Base-by-base conservation (phyloP, 2,888 invertebrate genomes). In the Rotaria magnacalcarata region DNA sequence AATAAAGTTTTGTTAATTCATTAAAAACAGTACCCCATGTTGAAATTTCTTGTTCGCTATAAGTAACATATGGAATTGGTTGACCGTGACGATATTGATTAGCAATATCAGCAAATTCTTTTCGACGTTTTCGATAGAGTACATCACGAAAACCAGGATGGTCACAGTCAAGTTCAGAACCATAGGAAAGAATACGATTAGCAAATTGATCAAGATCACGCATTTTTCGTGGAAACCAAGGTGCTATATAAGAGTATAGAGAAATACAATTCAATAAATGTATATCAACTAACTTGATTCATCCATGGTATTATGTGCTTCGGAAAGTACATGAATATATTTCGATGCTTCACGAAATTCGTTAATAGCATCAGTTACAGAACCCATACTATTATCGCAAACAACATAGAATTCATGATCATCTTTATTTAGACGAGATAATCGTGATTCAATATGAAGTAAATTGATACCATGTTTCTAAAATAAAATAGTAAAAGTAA, bases 151-250 rank as follows among this genome's bases (percentile, higher is more conserved):
- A 98, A 8, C 97, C 97, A 93, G 93, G 88, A 84, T 85, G 27
- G 67, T 60, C 98, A 0, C 97, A 96, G 89, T 98, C 97, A 87
- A 98, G 91, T 87, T 96, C 98, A 0, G 95, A 94, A 0, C 98
- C 98, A 89, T 98, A 98, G 95, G 97, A 97, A 8, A 98, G 93
- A 6, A 98, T 97, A 89, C 96, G 95, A 90, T 97, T 97, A 0
- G 96, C 97, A 93, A 97, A 95, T 88, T 94, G 93, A 91, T 98
- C 98, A 90, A 98, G 91, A 89, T 98, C 98, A 4, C 94, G 93
- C 87, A 98, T 96, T 92, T 96, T 96, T 60, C 96, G 93, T 0
- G 98, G 98, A 90, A 99, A 98, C 98, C 97, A 98, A 3, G 95
- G 95, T 27, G 91, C 90, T 90, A 88, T 41, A 56, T 56, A n/a